Conservation (phyloP, 1,140 invertebrate genomes). For the Thaumetopoea pityocampa region DNA sequence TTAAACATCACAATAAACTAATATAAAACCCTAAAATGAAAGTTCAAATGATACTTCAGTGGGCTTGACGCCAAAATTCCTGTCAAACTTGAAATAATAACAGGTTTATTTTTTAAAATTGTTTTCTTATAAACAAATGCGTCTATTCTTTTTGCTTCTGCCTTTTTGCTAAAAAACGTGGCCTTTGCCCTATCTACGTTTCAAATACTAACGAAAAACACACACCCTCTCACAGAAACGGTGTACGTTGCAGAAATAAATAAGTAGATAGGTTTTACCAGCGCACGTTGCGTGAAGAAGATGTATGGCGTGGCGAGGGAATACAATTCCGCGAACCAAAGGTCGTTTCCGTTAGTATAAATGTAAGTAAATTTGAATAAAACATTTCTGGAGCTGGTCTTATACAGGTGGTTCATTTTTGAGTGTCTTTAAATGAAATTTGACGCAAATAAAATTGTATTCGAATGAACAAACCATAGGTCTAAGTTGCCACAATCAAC, state of each 20-base stretch:
- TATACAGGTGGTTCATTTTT: constrained; percentile 33
- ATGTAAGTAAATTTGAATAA: constrained; percentile 77
- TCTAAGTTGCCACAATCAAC: neutral
- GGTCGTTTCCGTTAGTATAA: constrained; percentile 71
- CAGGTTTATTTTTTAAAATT: too few relatives aligned
- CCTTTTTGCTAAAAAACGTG: too few relatives aligned
- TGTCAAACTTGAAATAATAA: too few relatives aligned
- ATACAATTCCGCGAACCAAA: constrained; percentile 68
- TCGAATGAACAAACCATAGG: constrained; percentile 10
- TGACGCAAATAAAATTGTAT: too few relatives aligned
- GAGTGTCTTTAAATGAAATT: constrained; percentile 7
- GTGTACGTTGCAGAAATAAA: constrained; percentile 60
- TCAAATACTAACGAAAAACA: constrained; percentile 28
- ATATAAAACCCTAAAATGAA: too few relatives aligned
- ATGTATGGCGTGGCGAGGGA: constrained; percentile 69
- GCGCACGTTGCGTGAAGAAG: constrained; percentile 61
- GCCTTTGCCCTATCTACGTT: neutral
- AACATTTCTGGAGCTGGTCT: constrained; percentile 49
- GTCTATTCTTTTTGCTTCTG: too few relatives aligned
- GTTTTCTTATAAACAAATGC: too few relatives aligned
- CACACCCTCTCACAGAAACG: constrained; percentile 28
- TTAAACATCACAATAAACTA: too few relatives aligned
- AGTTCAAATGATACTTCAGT: too few relatives aligned
- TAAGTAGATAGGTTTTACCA: constrained; percentile 34
- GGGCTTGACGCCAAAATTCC: too few relatives aligned